Evolutionary conservation across 2,113 vertebrate genomes (phyloP).

Genomic region (Alces alces): DNA sequence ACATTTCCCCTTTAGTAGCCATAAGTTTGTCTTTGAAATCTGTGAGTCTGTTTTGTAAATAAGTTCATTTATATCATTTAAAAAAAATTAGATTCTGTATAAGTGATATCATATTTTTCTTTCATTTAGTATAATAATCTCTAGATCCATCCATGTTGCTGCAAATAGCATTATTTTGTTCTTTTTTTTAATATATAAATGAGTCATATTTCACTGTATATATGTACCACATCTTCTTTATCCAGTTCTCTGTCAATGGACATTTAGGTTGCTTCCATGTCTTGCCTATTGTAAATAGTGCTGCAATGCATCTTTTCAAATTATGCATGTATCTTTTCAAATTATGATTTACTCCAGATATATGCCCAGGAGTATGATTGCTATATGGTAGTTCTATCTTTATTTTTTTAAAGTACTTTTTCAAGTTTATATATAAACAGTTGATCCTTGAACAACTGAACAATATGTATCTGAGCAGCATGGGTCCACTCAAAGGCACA

Average conservation of each 20-base stretch:
- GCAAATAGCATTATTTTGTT: not conserved
- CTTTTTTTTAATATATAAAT: not conserved
- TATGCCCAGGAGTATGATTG: not conserved
- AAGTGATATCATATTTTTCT: not conserved
- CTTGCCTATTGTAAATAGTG: not conserved
- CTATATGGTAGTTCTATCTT: not conserved
- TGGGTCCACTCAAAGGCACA: not conserved
- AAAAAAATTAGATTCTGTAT: not conserved
- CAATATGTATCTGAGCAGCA: not conserved
- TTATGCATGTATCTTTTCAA: not conserved
- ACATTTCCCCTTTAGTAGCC: not conserved
- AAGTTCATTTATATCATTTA: not conserved
- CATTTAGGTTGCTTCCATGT: not conserved
- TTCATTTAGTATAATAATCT: not conserved
- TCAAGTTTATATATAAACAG: not conserved
- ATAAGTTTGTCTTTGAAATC: not conserved
- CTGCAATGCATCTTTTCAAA: not conserved
- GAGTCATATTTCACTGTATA: not conserved
- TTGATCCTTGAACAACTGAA: not conserved
- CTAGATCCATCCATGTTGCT: not conserved
- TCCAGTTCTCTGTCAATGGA: not conserved
- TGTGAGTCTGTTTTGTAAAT: not conserved
- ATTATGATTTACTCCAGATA: not conserved
- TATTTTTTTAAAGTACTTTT: not conserved
- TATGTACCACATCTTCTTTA: not conserved